Evolutionary conservation across 2,797 vertebrate genomes (phyloP), one percentile per base, ranked within the genome.

Genomic region (Pseudochaenichthys georgianus): DNA sequence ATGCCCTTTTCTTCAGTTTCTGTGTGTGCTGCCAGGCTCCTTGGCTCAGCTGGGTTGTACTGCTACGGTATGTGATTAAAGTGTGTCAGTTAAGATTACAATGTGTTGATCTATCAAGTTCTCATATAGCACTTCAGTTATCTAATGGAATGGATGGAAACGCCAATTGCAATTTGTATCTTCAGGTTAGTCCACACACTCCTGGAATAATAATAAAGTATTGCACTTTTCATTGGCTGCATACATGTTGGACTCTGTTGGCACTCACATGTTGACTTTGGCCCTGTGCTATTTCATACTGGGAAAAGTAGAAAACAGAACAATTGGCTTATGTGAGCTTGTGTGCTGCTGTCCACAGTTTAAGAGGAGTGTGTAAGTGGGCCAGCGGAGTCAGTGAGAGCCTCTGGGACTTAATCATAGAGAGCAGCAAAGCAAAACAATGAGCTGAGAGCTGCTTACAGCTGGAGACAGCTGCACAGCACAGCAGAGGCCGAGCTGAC

Each of bases 351-450:
- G 60, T 75, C 59, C 59, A 64, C 72, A 47, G 61, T 65, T 79
- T 58, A 68, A 57, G 65, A 75, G 34, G 52, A 73, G 43, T 38
- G 61, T 34, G 60, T 59, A 77, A 73, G 71, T 54, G 71, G 70
- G 70, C 65, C 55, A 75, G 73, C 73, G 73, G 82, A 85, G 81
- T 82, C 61, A 72, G 80, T 52, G 43, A 75, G 70, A 71, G 74
- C 86, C 85, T 72, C 13, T 72, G 89, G 85, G 89, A 89, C 61
- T 76, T 78, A 65, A 91, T 91, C 86, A 85, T 48, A 77, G 74
- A 41, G 64, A 80, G 68, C 87, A 84, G 81, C 75, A 88, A 86
- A 83, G 70, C 79, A 87, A 84, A 88, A 88, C 84, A 86, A 82
- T 77, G 58, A 74, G 47, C 61, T 23, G 76, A 70, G 74, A 85